phyloP scores from a whole-genome alignment of 2,797 vertebrate species.

The Argyrosomus regius region DNA sequence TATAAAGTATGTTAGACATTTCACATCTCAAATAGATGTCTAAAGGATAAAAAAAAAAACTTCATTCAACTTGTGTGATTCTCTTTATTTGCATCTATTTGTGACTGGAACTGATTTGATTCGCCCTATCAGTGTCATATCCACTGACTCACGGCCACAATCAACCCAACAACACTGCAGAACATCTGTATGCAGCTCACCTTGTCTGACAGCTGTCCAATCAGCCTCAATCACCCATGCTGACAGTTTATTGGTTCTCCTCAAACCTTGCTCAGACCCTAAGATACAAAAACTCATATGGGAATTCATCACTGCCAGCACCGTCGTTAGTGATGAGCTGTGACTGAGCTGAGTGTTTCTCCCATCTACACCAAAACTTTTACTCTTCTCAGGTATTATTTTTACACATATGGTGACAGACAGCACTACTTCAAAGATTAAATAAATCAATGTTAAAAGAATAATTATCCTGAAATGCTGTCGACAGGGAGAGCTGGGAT shows the following conservation, averaged over 20 bases:
- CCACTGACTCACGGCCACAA: background rate
- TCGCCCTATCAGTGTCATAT: background rate
- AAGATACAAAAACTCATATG: slow-evolving; percentile 52
- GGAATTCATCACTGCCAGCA: slow-evolving; percentile 64
- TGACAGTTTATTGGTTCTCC: slow-evolving; percentile 68
- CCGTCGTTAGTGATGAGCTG: slow-evolving; percentile 51
- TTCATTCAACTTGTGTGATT: background rate
- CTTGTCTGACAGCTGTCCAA: slow-evolving; percentile 67
- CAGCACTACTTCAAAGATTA: slow-evolving; percentile 14
- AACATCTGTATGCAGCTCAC: slow-evolving; percentile 15
- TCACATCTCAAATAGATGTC: background rate
- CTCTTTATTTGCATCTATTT: background rate
- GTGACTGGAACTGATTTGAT: background rate
- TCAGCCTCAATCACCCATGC: slow-evolving; percentile 46
- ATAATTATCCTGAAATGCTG: slow-evolving; percentile 2
- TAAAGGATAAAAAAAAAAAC: background rate
- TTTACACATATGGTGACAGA: slow-evolving; percentile 20
- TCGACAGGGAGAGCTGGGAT: background rate
- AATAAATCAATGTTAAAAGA: slow-evolving; percentile 13
- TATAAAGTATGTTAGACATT: background rate
- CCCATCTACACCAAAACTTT: slow-evolving; percentile 25
- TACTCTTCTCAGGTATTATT: slow-evolving; percentile 10
- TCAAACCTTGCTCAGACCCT: slow-evolving; percentile 44
- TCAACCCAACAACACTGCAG: background rate
- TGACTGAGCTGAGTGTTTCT: slow-evolving; percentile 19